A percentile compares a stretch with the other conserved stretches of the same genome.
phyloP scores from a whole-genome alignment of 1,140 invertebrate species.

The Brachionus rubens region DNA sequence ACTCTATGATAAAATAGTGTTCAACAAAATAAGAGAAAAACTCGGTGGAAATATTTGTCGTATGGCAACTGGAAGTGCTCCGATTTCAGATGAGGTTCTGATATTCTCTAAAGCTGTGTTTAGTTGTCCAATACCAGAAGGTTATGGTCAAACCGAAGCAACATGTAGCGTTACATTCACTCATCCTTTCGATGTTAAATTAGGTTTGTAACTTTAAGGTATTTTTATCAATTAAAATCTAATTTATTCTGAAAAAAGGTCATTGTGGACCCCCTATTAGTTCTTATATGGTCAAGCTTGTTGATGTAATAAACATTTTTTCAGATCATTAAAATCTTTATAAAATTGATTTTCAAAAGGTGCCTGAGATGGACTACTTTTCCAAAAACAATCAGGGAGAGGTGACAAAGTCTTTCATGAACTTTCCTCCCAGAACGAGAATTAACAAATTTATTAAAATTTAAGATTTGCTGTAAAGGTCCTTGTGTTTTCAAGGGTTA shows the following conservation, averaged over 20 bases:
- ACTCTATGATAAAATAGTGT: slow-evolving; percentile 71
- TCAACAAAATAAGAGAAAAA: slow-evolving; percentile 80
- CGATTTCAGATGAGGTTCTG: slow-evolving; percentile 83
- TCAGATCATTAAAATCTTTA: not conserved
- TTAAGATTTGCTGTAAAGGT: slow-evolving; percentile 75
- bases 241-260: slow-evolving; percentile 66
- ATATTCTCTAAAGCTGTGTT: slow-evolving; percentile 87
- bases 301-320: slow-evolving; percentile 66
- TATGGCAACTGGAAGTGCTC: slow-evolving; percentile 90
- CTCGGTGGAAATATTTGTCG: slow-evolving; percentile 80
- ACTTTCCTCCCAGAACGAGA: too few relatives aligned
- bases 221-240: too few relatives aligned
- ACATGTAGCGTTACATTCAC: slow-evolving; percentile 64
- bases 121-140: slow-evolving; percentile 75
- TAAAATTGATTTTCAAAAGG: too few relatives aligned
- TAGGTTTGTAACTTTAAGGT: not conserved
- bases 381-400: slow-evolving; percentile 63
- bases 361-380: slow-evolving; percentile 96
- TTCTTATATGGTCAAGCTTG: slow-evolving; percentile 85
- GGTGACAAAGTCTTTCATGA: slow-evolving; percentile 48
- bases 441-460: not conserved
- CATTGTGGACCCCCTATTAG: slow-evolving; percentile 89
- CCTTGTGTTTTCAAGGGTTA: slow-evolving; percentile 74
- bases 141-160: slow-evolving; percentile 96
- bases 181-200: slow-evolving; percentile 75